Percentiles rank a stretch among this genome's conserved stretches.
phyloP scores from a whole-genome alignment of 2,797 vertebrate genomes.

The Coracias cyanogaster region DNA sequence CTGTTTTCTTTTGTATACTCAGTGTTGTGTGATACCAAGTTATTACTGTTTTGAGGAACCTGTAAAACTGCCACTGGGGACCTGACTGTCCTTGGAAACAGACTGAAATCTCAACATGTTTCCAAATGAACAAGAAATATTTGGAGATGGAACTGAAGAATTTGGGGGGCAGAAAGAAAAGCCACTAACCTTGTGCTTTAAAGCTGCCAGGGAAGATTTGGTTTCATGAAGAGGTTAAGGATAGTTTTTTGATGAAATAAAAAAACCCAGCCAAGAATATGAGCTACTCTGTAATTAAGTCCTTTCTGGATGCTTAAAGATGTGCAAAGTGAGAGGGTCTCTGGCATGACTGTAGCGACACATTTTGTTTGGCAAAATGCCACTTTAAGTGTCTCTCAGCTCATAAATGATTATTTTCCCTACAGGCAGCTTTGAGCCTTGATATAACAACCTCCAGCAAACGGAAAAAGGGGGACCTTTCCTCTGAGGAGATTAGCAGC shows the following conservation, averaged over 20 bases:
- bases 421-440: neutral
- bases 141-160: constrained; percentile 5
- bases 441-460: neutral
- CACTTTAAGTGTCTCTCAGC: neutral
- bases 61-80: constrained; percentile 19
- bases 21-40: neutral
- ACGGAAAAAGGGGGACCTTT: neutral
- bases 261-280: neutral
- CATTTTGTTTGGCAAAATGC: constrained; percentile 21
- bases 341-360: neutral
- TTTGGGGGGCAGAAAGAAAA: constrained; percentile 19
- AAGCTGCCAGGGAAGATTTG: neutral
- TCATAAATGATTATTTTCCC: constrained; percentile 17
- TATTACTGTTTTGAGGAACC: neutral
- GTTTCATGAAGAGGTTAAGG: neutral
- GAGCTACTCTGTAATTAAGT: constrained; percentile 23
- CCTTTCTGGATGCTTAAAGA: constrained; percentile 6
- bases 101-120: neutral
- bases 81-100: constrained; percentile 36
- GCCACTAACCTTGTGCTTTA: neutral
- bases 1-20: neutral
- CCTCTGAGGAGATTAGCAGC: constrained; percentile 1
- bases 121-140: constrained; percentile 32
- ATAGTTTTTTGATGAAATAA: neutral
- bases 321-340: neutral